Evolutionary conservation across 53 echinoderm and acorn worm species (phyloP).

Genomic region (Henricia sp.): DNA sequence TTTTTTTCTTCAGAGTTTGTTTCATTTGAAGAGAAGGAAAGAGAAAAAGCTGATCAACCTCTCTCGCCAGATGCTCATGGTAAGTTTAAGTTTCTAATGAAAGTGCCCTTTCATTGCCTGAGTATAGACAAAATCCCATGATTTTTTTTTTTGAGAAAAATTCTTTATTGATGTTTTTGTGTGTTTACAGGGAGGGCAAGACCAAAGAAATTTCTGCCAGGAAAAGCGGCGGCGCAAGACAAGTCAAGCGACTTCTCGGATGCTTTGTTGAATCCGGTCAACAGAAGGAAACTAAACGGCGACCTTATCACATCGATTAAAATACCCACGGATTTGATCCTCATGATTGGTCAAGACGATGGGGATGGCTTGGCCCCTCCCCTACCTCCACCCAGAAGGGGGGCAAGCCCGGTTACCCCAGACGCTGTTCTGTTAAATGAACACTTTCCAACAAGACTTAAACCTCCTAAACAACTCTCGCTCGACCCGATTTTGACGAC

Average conservation of each 20-base stretch:
- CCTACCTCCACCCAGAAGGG: slow-evolving; percentile 70
- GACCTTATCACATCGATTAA: background rate
- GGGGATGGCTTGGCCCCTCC: slow-evolving; percentile 45
- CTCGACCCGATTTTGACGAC: background rate
- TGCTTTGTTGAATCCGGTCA: slow-evolving; percentile 41
- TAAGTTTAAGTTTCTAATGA: too few species aligned
- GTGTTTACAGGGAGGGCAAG: background rate
- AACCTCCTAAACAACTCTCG: slow-evolving; percentile 46
- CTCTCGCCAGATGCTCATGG: background rate
- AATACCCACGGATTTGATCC: background rate
- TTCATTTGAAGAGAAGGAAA: slow-evolving; percentile 79
- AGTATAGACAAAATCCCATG: too few species aligned
- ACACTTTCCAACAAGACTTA: background rate
- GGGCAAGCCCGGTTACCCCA: slow-evolving; percentile 61
- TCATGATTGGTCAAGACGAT: background rate
- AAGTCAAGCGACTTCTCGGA: slow-evolving; percentile 16
- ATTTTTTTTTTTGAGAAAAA: too few species aligned
- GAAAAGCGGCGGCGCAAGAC: background rate
- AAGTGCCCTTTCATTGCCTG: too few species aligned
- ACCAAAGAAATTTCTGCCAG: background rate
- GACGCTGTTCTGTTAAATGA: slow-evolving; percentile 5
- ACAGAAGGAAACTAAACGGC: slow-evolving; percentile 19
- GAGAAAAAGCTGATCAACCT: background rate
- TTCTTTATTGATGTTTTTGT: too few species aligned
- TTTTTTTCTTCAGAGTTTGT: slow-evolving; percentile 77